Base-by-base conservation (phyloP, 2,888 invertebrate genomes). In the Acleris cristana region DNA sequence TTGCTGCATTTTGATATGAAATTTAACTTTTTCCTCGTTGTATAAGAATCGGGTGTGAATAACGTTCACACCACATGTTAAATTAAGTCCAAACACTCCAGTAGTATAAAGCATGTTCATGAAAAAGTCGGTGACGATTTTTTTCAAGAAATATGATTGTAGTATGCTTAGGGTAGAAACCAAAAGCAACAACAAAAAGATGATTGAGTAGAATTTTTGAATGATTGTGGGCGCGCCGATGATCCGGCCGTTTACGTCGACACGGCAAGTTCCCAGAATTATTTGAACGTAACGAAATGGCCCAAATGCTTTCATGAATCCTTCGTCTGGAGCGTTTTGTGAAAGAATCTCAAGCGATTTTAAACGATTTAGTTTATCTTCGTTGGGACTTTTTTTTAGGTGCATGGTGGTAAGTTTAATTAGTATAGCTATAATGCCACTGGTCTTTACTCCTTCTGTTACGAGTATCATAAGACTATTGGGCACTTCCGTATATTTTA, bases 1-100 rank as follows among this genome's bases (percentile, higher is more conserved):
- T 21, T 48, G 18, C 16, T 63, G 63, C 63, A 63, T 64, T 49
- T 64, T 19, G 18, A 56, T 49, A 34, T 49, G 34, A n/a, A 64
- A 44, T 44, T 56, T 16, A 4, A 56, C 49, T 21, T 64, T 64
- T 7, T 2, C 16, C 12, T 23, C n/a, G 16, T 56, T 64, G n/a
- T 56, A 56, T 23, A 49, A 23, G 30, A 64, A 64, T n/a, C 63
- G 49, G 14, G 54, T 34, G 26, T 56, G 30, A 18, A 63, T 1
- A 16, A 63, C 19, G 34, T 30, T 63, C 3, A 55, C 12, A 4
- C 30, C 8, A 55, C 19, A 55, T n/a, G 23, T 26, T 6, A n/a
- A 2, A 16, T 6, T n/a, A 7, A 55, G n/a, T 40, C 48, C 63
- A 23, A 49, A 16, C n/a, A 55, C 26, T 23, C 48, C 63, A 23